phyloP scores from a whole-genome alignment of 2,797 vertebrate genomes.

The Intellagama lesueurii region DNA sequence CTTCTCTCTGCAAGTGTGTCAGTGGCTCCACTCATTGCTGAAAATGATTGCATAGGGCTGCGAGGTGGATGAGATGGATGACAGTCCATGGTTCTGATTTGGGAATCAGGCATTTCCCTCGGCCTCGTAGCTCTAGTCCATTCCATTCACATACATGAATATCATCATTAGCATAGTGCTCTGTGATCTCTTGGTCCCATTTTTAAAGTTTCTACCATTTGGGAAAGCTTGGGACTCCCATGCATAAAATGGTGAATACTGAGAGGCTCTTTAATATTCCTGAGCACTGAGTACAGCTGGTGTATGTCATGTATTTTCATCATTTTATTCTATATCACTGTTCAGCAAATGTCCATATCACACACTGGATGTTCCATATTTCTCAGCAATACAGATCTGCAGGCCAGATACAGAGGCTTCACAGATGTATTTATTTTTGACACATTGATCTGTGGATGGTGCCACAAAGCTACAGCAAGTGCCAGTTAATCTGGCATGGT shows the following conservation, averaged over 20 bases:
- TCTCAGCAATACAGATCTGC: conserved; percentile 13
- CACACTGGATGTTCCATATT: not conserved
- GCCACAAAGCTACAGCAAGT: not conserved
- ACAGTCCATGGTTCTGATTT: not conserved
- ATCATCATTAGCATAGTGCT: not conserved
- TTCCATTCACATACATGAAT: not conserved
- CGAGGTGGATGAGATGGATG: not conserved
- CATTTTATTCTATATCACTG: conserved; percentile 4
- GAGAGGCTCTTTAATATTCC: conserved; percentile 17
- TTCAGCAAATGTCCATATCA: conserved; percentile 7
- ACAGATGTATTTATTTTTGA: conserved; percentile 19
- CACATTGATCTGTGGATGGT: not conserved
- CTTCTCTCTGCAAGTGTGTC: not conserved
- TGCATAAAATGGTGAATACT: not conserved
- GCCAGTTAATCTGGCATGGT: not conserved
- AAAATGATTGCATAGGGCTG: not conserved
- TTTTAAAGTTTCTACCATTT: not conserved
- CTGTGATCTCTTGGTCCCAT: not conserved
- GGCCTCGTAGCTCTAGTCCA: not conserved
- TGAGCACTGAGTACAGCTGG: not conserved
- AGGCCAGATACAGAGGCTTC: not conserved
- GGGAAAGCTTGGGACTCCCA: not conserved
- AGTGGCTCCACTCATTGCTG: not conserved
- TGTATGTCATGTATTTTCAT: not conserved
- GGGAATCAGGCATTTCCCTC: not conserved